These are phyloP conservation scores for Mesembrinibis cayennensis DNA, from an alignment of 2,113 vertebrate genomes.

Conservation along the genomic window DNA sequence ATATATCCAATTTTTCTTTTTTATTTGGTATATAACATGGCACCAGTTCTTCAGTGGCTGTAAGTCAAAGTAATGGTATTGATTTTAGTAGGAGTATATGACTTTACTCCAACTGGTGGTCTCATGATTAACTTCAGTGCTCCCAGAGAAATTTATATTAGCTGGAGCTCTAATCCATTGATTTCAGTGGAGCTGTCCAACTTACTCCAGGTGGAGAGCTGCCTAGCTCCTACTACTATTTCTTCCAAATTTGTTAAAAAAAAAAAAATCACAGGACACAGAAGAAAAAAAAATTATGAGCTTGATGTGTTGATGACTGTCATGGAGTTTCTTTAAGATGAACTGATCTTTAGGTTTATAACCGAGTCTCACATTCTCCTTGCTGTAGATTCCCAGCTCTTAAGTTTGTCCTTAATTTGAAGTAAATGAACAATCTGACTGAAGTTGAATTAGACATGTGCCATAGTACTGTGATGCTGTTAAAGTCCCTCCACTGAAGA, in stretches of 20 bases:
- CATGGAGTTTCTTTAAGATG: background rate
- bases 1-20: background rate
- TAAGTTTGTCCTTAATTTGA: background rate
- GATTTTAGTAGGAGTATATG: background rate
- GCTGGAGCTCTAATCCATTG: background rate
- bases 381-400: background rate
- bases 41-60: background rate
- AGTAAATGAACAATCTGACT: background rate
- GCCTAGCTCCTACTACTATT: background rate
- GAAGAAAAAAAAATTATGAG: background rate
- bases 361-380: background rate
- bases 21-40: background rate
- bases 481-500: background rate
- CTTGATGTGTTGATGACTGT: background rate
- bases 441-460: background rate
- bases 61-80: background rate
- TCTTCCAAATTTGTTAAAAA: background rate
- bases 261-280: background rate
- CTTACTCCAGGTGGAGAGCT: background rate
- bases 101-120: background rate
- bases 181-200: background rate
- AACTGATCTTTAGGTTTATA: background rate
- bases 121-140: background rate
- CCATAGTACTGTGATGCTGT: background rate
- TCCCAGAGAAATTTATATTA: background rate